A percentile compares a stretch with the other conserved stretches of the same genome.
Evolutionary conservation across 2,797 vertebrate species (phyloP).

Genomic region (Diglossa cyanea): DNA sequence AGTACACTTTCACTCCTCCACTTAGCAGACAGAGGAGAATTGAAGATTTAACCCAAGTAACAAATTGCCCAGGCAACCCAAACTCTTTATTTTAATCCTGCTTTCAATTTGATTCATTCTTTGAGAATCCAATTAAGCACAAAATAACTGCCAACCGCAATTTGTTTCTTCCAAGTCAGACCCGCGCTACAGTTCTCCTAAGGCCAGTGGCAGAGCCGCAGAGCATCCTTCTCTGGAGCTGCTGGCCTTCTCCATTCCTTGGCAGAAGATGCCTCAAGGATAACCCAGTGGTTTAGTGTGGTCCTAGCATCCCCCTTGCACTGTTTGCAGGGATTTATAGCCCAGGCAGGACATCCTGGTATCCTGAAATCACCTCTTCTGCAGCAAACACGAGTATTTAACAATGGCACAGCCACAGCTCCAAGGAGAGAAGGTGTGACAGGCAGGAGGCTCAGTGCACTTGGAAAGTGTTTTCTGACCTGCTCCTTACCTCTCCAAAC

Average conservation of each 20-base stretch:
- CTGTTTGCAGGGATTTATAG: accelerated
- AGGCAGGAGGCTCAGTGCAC: background rate
- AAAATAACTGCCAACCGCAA: background rate
- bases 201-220: background rate
- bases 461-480: background rate
- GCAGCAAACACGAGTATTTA: accelerated
- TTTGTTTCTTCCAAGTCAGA: background rate
- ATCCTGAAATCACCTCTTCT: background rate
- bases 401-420: background rate
- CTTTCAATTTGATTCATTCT: background rate
- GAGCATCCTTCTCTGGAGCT: background rate
- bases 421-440: background rate
- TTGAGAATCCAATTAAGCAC: background rate
- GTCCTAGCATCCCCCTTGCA: background rate
- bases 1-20: accelerated
- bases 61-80: background rate
- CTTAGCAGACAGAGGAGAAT: background rate
- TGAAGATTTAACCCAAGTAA: background rate
- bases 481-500: background rate
- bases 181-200: accelerated
- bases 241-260: background rate
- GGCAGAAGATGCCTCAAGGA: background rate
- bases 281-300: background rate
- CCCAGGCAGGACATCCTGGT: background rate
- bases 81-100: background rate